Evolutionary conservation across 2,888 invertebrate species (phyloP).

Genomic region (Nomada ferruginata): DNA sequence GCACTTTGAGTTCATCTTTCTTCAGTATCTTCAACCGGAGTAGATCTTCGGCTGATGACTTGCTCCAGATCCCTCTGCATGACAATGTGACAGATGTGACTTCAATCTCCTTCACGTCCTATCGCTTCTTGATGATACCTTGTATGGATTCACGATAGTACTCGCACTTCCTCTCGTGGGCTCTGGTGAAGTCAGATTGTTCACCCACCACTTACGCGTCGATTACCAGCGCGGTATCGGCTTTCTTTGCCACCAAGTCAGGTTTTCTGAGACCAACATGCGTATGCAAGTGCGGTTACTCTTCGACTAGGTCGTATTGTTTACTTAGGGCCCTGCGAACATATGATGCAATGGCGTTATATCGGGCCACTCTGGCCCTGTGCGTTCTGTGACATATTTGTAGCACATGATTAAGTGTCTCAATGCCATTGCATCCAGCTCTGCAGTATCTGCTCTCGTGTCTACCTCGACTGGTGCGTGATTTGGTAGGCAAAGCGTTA

Average conservation of each 20-base stretch:
- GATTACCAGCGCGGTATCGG: conserved; percentile 11
- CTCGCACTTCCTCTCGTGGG: not conserved
- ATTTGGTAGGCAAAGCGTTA: not conserved
- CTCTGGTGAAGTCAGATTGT: not conserved
- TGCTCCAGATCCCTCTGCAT: too few species aligned
- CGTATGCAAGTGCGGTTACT: conserved; percentile 69
- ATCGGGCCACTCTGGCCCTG: not conserved
- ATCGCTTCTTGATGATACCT: too few species aligned
- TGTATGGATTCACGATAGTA: not conserved
- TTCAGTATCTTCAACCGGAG: too few species aligned
- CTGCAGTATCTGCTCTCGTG: not conserved
- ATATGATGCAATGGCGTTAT: not conserved
- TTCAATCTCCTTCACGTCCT: too few species aligned
- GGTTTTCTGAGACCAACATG: conserved; percentile 49
- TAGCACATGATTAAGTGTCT: not conserved
- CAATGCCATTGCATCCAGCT: not conserved
- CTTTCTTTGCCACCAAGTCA: conserved; percentile 45
- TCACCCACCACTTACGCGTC: conserved; percentile 58
- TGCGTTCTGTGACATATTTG: conserved; percentile 9
- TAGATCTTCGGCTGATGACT: too few species aligned
- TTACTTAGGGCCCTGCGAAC: conserved; percentile 53
- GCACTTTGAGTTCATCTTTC: too few species aligned
- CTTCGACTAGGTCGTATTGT: conserved; percentile 71
- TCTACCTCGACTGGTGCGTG: not conserved
- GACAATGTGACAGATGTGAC: too few species aligned